These are phyloP conservation scores for Cynaeus angustus DNA, from an alignment of 2,888 invertebrate species.

Conservation along the genomic window DNA sequence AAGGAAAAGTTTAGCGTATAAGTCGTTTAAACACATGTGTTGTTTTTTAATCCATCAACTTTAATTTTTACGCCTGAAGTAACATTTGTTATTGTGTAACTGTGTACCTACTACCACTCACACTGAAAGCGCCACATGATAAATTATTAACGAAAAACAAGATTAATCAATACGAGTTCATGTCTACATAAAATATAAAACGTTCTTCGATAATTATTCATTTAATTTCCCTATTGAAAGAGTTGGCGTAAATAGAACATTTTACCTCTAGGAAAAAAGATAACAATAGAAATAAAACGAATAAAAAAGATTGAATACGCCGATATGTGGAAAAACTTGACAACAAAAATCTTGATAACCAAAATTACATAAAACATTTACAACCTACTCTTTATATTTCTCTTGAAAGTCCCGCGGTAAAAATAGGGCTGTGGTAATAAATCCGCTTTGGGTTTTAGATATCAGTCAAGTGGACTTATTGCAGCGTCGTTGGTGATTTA, in stretches of 20 bases:
- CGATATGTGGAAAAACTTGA: not conserved
- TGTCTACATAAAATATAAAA: too few relatives aligned
- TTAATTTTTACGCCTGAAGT: too few relatives aligned
- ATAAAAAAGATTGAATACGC: not conserved
- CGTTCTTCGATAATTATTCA: too few relatives aligned
- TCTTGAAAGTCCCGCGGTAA: not conserved
- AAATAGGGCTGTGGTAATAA: not conserved
- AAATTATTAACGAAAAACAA: too few relatives aligned
- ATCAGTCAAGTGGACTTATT: constrained; percentile 12
- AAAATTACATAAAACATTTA: not conserved
- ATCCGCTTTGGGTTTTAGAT: not conserved
- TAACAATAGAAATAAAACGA: not conserved
- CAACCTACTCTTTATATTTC: not conserved
- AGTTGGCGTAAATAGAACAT: not conserved
- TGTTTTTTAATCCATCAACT: too few relatives aligned
- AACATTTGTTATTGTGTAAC: too few relatives aligned
- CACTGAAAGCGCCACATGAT: too few relatives aligned
- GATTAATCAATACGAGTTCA: too few relatives aligned
- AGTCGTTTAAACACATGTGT: too few relatives aligned
- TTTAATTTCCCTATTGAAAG: not conserved
- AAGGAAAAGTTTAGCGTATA: too few relatives aligned
- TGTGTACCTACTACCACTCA: too few relatives aligned
- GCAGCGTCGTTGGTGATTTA: constrained; percentile 25
- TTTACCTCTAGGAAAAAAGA: not conserved
- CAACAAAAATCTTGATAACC: not conserved